phyloP scores from a whole-genome alignment of 53 echinoderm and acorn worm species.

The Glandiceps talaboti region DNA sequence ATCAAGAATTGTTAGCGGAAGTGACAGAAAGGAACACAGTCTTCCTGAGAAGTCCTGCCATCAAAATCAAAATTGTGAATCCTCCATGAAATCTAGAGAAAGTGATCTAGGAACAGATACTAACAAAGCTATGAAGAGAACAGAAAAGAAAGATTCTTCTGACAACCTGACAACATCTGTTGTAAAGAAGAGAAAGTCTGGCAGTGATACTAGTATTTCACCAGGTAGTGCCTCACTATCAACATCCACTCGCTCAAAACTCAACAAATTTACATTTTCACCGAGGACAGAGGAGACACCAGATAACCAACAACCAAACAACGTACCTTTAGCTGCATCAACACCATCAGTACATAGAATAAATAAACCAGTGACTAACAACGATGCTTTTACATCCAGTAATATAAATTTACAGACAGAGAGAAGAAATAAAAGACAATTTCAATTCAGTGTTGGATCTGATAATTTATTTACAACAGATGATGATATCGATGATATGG shows the following conservation, averaged over 20 bases:
- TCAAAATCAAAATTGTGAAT: no score
- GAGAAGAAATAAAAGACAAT: background rate
- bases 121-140: background rate
- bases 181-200: background rate
- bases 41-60: no score
- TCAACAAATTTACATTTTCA: conserved; percentile 36
- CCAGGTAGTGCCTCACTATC: conserved; percentile 17
- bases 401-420: no score
- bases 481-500: conserved; percentile 30
- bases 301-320: background rate
- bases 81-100: background rate
- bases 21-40: no score
- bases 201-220: conserved; percentile 6
- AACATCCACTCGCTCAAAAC: conserved; percentile 35
- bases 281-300: conserved; percentile 9
- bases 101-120: background rate
- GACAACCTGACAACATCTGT: conserved; percentile 10
- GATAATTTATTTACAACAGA: conserved; percentile 27
- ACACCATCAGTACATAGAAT: background rate
- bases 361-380: no score
- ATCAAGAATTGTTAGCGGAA: background rate
- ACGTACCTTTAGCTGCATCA: background rate
- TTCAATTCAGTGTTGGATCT: background rate
- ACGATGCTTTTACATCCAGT: no score
- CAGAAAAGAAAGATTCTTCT: background rate